Evolutionary conservation across 92 coral and sea anemone genomes (phyloP).

Genomic region (Chrysogorgia sp.): DNA sequence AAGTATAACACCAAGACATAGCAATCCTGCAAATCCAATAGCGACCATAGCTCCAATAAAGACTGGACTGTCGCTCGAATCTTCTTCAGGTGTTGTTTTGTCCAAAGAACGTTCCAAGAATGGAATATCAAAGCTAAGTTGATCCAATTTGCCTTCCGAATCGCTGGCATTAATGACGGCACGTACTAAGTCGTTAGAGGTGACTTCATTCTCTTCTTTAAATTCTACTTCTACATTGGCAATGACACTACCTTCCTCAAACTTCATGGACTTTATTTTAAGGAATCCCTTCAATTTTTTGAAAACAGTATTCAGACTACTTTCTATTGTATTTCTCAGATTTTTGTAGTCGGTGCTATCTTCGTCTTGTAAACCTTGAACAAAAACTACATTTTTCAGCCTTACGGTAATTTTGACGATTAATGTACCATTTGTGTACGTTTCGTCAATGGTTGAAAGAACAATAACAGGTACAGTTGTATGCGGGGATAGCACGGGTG

Average conservation of each 20-base stretch:
- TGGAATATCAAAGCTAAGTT: neutral
- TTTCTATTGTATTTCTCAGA: neutral
- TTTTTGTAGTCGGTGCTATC: neutral
- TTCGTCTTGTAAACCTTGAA: neutral
- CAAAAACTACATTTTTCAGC: neutral
- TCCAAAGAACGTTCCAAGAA: constrained; percentile 1
- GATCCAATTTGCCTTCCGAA: neutral
- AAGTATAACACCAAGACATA: neutral
- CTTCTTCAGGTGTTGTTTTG: neutral
- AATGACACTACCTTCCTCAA: neutral
- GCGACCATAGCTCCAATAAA: neutral
- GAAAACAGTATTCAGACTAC: neutral
- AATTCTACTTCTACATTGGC: neutral
- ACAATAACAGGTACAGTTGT: neutral
- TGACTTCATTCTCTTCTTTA: neutral
- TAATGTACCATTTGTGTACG: neutral
- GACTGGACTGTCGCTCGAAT: neutral
- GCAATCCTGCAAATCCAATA: neutral
- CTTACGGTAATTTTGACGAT: neutral
- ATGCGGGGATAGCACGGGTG: neutral
- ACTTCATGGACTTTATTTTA: neutral
- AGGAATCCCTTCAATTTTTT: neutral
- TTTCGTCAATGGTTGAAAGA: neutral
- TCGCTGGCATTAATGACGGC: constrained; percentile 9
- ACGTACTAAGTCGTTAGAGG: neutral